Evolutionary conservation across 2,113 vertebrate species (phyloP), one percentile per base, ranked within the genome.

Genomic region (Antechinus flavipes): DNA sequence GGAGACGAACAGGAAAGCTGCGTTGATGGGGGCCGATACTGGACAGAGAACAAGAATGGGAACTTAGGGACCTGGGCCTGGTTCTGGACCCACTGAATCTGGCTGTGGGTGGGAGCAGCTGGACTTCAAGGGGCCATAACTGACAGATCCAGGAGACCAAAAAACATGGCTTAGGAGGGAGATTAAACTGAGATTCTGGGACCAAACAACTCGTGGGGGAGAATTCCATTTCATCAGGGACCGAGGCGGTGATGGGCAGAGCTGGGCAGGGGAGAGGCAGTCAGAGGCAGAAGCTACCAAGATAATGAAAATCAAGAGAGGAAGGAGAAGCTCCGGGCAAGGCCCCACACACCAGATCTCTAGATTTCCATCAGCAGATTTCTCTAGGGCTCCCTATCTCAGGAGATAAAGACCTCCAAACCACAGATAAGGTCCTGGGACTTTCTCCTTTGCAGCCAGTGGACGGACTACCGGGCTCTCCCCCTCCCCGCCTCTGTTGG

Each of bases 11-110:
- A 98, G 1, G 0, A 99, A 99, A 49, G 98, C 93, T 0, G 98
- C 95, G 0, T 99, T 98, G 96, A 99, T 96, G 0, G 96, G 92
- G 26, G 96, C 16, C 1, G 97, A 30, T 11, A 95, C 99, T 99
- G 98, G 14, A 8, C 90, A 26, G 2, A 47, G 90, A 16, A 89
- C 93, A 27, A 96, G 3, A 46, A 24, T 97, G 35, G 7, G n/a
- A 22, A 0, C 50, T 76, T 0, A 91, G 89, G 84, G 90, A 52
- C 5, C 3, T 0, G 93, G n/a, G 47, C 24, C 25, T 54, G 14
- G 42, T 68, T 54, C 56, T 52, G 52, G 68, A 5, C 53, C 68
- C 52, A 10, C 61, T 91, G 12, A 2, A 47, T 8, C 91, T 91
- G 91, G 91, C 61, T 54, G 94, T 89, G 97, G 94, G 90, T 91